Base-by-base conservation (phyloP, 2,797 vertebrate genomes). In the Sitta carolinensis region DNA sequence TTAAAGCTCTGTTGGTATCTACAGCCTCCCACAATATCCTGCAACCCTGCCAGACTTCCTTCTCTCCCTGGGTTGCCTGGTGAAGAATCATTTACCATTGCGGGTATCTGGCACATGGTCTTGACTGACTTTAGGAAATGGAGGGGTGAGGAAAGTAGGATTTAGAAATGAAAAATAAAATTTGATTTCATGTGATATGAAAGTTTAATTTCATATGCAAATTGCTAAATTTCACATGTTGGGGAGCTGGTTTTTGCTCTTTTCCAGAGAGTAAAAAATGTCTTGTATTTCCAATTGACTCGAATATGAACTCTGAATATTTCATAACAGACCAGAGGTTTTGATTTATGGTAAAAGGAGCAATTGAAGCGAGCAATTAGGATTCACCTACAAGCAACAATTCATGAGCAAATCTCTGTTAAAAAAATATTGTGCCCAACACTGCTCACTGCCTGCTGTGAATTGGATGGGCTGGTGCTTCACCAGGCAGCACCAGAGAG, bases 381-480 rank as follows among this genome's bases (percentile, higher is more conserved):
- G 30, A 50, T 34, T 81, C 18, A 43, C 18, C 21, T 36, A 14
- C 32, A 36, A 54, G 29, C 11, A 13, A 59, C 11, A 74, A 29
- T 13, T 77, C 3, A 10, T 38, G 42, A 91, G 32, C 26, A 80
- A 62, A 82, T 55, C 6, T 38, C 11, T 9, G 25, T 45, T 58
- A 45, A 27, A 77, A 63, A 48, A 40, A 5, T 1, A 18, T 4
- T 10, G 81, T 0, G 0, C 6, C n/a, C 38, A 4, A 3, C 64
- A 10, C 19, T 30, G 1, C 34, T 61, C 22, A 9, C 11, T 79
- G 32, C 22, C 10, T 59, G 5, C 26, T 16, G 23, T 0, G 3
- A 45, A 10, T 3, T 76, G 59, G 29, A 14, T 0, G 6, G 16
- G 7, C 18, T 85, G 36, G 18, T 48, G 7, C 48, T 55, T 90